phyloP scores from a whole-genome alignment of 2,113 vertebrate species.

The Neolamprologus variostigma region DNA sequence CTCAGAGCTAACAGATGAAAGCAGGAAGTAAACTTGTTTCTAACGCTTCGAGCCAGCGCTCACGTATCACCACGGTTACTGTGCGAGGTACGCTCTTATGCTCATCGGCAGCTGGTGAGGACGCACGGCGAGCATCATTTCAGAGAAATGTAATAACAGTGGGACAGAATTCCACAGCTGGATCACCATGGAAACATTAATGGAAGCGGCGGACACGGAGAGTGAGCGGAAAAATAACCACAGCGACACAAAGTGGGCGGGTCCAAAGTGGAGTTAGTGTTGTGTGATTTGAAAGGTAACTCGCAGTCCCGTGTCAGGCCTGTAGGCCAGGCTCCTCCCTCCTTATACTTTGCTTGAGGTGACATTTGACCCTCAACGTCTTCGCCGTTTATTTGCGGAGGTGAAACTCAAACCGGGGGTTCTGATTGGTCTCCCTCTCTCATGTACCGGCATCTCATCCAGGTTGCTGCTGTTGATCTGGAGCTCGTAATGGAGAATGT shows the following conservation, averaged over 20 bases:
- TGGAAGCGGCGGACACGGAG: neutral
- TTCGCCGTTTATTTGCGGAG: accelerated
- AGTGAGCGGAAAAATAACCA: neutral
- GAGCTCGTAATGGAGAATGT: neutral
- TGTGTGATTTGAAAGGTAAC: neutral
- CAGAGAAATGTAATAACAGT: neutral
- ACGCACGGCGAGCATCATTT: neutral
- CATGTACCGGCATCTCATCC: neutral
- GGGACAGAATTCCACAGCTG: neutral
- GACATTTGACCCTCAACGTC: neutral
- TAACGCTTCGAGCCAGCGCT: neutral
- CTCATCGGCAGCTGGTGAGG: neutral
- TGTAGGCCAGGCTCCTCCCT: neutral
- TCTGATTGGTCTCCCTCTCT: neutral
- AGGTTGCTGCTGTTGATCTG: neutral
- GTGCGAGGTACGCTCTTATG: neutral
- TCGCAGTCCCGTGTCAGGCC: neutral
- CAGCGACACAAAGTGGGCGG: neutral
- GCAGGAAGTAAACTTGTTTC: neutral
- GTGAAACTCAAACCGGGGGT: neutral
- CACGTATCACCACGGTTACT: neutral
- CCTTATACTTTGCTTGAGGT: neutral
- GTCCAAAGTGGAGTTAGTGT: neutral
- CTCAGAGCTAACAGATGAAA: neutral
- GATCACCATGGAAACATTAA: neutral